Evolutionary conservation across 2,113 vertebrate species (phyloP), one percentile per base, ranked within the genome.

Genomic region (Limanda limanda): DNA sequence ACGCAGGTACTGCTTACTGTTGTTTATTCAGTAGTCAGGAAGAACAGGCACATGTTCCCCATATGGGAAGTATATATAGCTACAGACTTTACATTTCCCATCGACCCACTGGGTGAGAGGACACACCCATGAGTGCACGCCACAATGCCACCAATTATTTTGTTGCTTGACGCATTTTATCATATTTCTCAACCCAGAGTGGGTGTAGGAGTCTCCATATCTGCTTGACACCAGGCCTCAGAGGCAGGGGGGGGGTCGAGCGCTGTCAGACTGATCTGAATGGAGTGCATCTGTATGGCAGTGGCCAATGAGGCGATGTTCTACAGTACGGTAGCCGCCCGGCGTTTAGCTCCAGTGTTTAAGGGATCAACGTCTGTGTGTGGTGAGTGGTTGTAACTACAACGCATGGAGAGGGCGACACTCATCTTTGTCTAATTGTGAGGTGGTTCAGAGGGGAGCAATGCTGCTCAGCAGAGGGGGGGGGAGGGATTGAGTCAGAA

Each of bases 311-410:
- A 59, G 40, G 79, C 31, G 23, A 10, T 42, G 27, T 40, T 15
- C 1, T 4, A 52, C 66, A n/a, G 40, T 24, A 45, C 60, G 52
- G 42, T 14, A 52, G 64, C 52, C 40, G 21, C 60, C 59, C 21
- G 11, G 18, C 47, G 13, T 59, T 71, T 64, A 47, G 66, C 71
- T 72, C 7, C 21, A 69, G 73, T 66, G 56, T 86, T 76, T 65
- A 85, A 66, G 25, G 56, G 72, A 91, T 90, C 82, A 89, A 88
- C 90, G 86, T 68, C 56, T 55, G 45, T 14, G 79, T 79, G 80
- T 79, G 73, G 60, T 35, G 73, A 91, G 86, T 67, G 61, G 79
- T 56, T 71, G 31, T 61, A 73, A 69, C 62, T 42, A 82, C 84
- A 64, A 63, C 40, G 71, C 71, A 79, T 84, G 68, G 40, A 74